Evolutionary conservation across 1,140 invertebrate species (phyloP).

Genomic region (Calephelis virginiensis): DNA sequence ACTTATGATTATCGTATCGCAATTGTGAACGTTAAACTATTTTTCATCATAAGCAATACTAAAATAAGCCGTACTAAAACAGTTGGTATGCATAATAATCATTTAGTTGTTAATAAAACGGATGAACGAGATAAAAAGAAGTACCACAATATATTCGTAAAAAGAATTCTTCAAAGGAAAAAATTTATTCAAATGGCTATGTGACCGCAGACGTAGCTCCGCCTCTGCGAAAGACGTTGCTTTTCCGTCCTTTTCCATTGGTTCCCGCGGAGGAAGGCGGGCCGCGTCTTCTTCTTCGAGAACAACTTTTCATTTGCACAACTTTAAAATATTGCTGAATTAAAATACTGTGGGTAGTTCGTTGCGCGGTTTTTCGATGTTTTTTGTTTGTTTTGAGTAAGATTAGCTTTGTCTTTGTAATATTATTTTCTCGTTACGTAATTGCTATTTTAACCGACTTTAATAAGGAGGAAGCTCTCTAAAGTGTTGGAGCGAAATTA

Average conservation of each 20-base stretch:
- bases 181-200: slow-evolving; percentile 72
- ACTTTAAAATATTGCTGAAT: slow-evolving; percentile 70
- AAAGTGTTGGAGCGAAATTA: too few relatives aligned
- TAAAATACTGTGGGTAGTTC: slow-evolving; percentile 66
- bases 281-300: slow-evolving; percentile 64
- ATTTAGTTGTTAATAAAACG: slow-evolving; percentile 32
- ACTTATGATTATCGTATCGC: too few relatives aligned
- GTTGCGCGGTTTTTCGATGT: slow-evolving; percentile 58
- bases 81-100: slow-evolving; percentile 20
- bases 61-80: background rate
- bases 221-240: slow-evolving; percentile 68
- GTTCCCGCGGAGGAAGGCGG: slow-evolving; percentile 60
- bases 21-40: too few relatives aligned
- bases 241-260: slow-evolving; percentile 73
- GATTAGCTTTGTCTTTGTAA: background rate
- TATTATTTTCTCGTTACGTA: background rate
- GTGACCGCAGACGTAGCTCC: slow-evolving; percentile 63
- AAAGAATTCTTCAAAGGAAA: slow-evolving; percentile 72
- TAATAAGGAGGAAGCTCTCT: too few relatives aligned
- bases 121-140: slow-evolving; percentile 45
- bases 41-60: too few relatives aligned
- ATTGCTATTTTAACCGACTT: background rate
- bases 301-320: slow-evolving; percentile 76
- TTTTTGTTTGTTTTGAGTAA: slow-evolving; percentile 43
- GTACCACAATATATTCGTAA: slow-evolving; percentile 64